phyloP scores from a whole-genome alignment of 1,140 invertebrate genomes.

The Dufourea novaeangliae region DNA sequence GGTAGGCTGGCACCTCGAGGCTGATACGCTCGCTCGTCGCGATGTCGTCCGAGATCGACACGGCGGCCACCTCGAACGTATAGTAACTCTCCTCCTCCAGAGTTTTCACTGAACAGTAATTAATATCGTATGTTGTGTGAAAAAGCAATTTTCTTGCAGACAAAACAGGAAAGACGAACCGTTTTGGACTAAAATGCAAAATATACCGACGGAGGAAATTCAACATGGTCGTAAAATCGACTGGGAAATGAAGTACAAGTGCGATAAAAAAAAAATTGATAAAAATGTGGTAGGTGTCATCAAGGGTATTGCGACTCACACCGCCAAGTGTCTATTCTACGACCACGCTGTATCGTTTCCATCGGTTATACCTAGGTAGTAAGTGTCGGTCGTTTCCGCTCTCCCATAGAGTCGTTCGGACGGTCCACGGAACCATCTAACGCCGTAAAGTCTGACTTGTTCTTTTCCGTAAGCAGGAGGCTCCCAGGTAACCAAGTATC shows the following conservation, averaged over 20 bases:
- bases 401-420: slow-evolving; percentile 83
- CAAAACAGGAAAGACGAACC: too few relatives aligned
- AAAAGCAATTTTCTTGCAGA: too few relatives aligned
- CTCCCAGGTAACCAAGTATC: slow-evolving; percentile 88
- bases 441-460: slow-evolving; percentile 83
- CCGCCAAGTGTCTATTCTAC: too few relatives aligned
- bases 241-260: too few relatives aligned
- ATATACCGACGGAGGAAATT: too few relatives aligned
- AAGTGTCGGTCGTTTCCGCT: slow-evolving; percentile 85
- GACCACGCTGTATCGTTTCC: too few relatives aligned
- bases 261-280: too few relatives aligned
- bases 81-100: slow-evolving; percentile 86
- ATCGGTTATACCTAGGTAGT: slow-evolving; percentile 84
- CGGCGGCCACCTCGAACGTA: slow-evolving; percentile 85
- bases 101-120: slow-evolving; percentile 84
- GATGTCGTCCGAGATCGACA: slow-evolving; percentile 82
- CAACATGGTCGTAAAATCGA: too few relatives aligned
- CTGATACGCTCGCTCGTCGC: slow-evolving; percentile 82
- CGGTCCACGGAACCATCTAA: slow-evolving; percentile 84
- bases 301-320: too few relatives aligned
- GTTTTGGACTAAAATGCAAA: too few relatives aligned
- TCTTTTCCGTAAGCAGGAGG: slow-evolving; percentile 84
- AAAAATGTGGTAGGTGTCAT: too few relatives aligned
- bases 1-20: slow-evolving; percentile 84
- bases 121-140: too few relatives aligned